A percentile compares a stretch with the other conserved stretches of the same genome.
Conservation (phyloP, 2,113 vertebrate genomes). For the Perccottus glenii region DNA sequence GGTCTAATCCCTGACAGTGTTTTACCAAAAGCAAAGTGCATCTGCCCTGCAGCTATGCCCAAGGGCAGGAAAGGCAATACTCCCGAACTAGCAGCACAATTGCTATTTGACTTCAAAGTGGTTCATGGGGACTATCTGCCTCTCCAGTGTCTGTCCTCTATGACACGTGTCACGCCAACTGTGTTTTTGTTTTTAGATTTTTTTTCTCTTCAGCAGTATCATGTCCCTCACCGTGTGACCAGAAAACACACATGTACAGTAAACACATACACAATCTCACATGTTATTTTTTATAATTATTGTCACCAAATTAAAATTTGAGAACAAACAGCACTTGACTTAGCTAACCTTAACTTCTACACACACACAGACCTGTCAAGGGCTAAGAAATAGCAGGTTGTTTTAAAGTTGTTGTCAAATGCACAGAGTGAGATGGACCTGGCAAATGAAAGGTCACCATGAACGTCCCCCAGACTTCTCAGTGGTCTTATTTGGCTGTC, state of each 20-base stretch:
- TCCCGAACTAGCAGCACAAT: constrained; percentile 53
- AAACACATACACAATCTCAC: constrained; percentile 26
- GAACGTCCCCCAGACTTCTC: constrained; percentile 59
- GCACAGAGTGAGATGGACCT: constrained; percentile 52
- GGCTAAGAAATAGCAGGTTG: constrained; percentile 29
- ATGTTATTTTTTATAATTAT: neutral
- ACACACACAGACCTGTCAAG: constrained; percentile 53
- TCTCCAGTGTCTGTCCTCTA: constrained; percentile 57
- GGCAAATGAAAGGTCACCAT: constrained; percentile 66
- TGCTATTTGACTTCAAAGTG: constrained; percentile 52
- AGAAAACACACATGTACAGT: constrained; percentile 27
- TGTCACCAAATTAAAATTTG: too few relatives aligned
- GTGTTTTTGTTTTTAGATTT: constrained; percentile 76
- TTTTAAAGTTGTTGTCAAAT: constrained; percentile 68
- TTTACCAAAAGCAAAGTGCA: constrained; percentile 58
- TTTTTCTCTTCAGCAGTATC: constrained; percentile 60
- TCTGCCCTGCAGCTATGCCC: constrained; percentile 52
- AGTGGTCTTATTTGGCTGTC: constrained; percentile 62
- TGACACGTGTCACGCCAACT: constrained; percentile 64
- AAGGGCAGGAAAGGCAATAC: constrained; percentile 68
- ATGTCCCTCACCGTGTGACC: constrained; percentile 65
- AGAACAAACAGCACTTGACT: too few relatives aligned
- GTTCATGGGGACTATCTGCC: constrained; percentile 29
- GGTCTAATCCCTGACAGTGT: constrained; percentile 59
- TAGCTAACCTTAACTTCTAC: constrained; percentile 2